These are phyloP conservation scores for Archegozetes longisetosus DNA, from an alignment of 1,140 invertebrate genomes.

Conservation along the genomic window DNA sequence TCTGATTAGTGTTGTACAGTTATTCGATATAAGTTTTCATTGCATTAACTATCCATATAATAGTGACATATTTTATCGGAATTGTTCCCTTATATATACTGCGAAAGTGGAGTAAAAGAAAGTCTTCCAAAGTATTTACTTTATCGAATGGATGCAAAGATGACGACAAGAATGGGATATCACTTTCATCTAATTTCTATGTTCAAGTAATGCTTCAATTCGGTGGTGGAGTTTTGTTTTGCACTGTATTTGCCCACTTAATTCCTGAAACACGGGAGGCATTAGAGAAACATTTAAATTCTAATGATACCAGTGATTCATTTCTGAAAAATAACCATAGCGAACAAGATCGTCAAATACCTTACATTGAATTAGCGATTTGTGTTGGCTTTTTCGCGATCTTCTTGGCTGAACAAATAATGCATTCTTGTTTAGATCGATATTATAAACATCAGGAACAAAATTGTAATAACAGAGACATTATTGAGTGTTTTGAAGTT, in stretches of 20 bases:
- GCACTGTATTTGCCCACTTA: conserved; percentile 62
- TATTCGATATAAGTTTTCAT: too few species aligned
- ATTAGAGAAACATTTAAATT: conserved; percentile 11
- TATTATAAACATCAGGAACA: conserved; percentile 8
- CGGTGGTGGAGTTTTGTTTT: conserved; percentile 64
- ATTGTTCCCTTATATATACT: not conserved
- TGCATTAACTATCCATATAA: too few species aligned
- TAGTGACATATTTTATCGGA: not conserved
- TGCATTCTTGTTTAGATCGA: conserved; percentile 30
- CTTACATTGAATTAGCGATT: conserved; percentile 49
- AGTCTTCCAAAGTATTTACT: not conserved
- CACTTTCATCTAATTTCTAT: not conserved
- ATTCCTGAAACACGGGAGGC: conserved; percentile 59
- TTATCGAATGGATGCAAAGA: too few species aligned
- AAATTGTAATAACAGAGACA: not conserved
- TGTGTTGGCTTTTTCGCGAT: conserved; percentile 66
- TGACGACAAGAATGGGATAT: not conserved
- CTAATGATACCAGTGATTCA: not conserved
- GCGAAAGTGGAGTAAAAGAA: not conserved
- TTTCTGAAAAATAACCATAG: not conserved
- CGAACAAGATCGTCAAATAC: conserved; percentile 27
- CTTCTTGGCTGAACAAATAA: conserved; percentile 60
- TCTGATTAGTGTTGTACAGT: too few species aligned
- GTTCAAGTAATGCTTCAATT: conserved; percentile 54
- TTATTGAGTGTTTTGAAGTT: not conserved